These are phyloP conservation scores for Mallateleia sp. DNA, from an alignment of 2,888 invertebrate species.

Conservation along the genomic window DNA sequence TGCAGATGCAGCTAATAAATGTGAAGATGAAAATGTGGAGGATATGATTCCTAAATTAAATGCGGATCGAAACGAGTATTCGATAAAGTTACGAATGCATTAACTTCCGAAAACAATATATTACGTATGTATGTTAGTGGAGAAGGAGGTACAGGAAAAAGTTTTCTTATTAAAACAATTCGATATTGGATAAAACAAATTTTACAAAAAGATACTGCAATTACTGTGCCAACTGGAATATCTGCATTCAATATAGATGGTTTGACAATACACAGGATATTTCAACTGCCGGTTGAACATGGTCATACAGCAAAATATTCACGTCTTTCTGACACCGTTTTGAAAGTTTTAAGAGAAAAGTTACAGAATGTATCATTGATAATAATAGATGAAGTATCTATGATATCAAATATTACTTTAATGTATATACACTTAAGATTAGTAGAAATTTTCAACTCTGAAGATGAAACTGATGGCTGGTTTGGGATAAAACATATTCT, in stretches of 20 bases:
- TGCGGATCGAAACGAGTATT: slow-evolving; percentile 7
- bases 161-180: slow-evolving; percentile 67
- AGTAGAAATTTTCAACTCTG: slow-evolving; percentile 83
- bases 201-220: slow-evolving; percentile 81
- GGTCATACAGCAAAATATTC: slow-evolving; percentile 81
- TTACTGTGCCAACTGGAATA: slow-evolving; percentile 84
- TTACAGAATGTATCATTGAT: slow-evolving; percentile 81
- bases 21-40: slow-evolving; percentile 34
- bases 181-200: slow-evolving; percentile 12
- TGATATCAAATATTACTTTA: slow-evolving; percentile 63
- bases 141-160: slow-evolving; percentile 84
- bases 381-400: slow-evolving; percentile 83
- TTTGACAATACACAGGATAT: slow-evolving; percentile 80
- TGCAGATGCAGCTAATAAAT: not conserved
- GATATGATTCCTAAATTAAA: slow-evolving; percentile 75
- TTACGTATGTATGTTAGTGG: slow-evolving; percentile 76
- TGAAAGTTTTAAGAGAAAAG: slow-evolving; percentile 79
- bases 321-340: slow-evolving; percentile 80
- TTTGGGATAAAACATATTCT: slow-evolving; percentile 84
- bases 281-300: slow-evolving; percentile 84
- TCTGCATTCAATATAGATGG: slow-evolving; percentile 86
- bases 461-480: slow-evolving; percentile 82
- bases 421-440: slow-evolving; percentile 81
- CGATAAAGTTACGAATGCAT: slow-evolving; percentile 48
- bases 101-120: slow-evolving; percentile 61